Percentiles rank a stretch among this genome's conserved stretches.
These are phyloP conservation scores for Hemibagrus guttatus DNA, from an alignment of 2,797 vertebrate species.

Conservation along the genomic window DNA sequence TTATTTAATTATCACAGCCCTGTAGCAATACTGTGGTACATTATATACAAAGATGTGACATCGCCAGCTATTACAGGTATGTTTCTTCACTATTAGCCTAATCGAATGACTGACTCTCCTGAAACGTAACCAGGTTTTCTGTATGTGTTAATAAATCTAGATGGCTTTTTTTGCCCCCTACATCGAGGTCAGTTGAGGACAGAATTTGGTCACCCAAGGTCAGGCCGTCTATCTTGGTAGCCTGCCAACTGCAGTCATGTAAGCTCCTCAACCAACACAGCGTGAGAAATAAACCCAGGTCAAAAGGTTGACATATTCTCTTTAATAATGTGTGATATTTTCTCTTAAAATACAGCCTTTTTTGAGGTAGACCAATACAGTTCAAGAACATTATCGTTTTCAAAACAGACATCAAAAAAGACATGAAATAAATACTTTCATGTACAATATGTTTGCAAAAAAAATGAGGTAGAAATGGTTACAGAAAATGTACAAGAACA, in stretches of 20 bases:
- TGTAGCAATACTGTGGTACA: neutral
- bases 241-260: constrained; percentile 54
- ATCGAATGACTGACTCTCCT: neutral
- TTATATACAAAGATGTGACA: neutral
- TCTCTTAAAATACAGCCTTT: constrained; percentile 99
- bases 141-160: constrained; percentile 60
- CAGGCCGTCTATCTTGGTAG: constrained; percentile 51
- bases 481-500: constrained; percentile 88
- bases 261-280: constrained; percentile 18
- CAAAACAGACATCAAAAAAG: constrained; percentile 87
- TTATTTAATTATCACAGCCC: neutral
- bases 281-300: constrained; percentile 52
- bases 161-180: constrained; percentile 53
- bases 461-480: constrained; percentile 99
- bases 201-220: constrained; percentile 33
- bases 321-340: constrained; percentile 98
- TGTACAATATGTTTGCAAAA: constrained; percentile 94
- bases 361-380: constrained; percentile 99
- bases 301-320: constrained; percentile 82
- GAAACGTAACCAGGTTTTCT: constrained; percentile 41
- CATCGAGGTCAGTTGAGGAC: constrained; percentile 56
- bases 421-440: constrained; percentile 99
- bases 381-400: constrained; percentile 88
- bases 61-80: neutral
- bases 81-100: neutral